Evolutionary conservation across 2,113 vertebrate genomes (phyloP), one percentile per base, ranked within the genome.

Genomic region (Cygnus buccinator): DNA sequence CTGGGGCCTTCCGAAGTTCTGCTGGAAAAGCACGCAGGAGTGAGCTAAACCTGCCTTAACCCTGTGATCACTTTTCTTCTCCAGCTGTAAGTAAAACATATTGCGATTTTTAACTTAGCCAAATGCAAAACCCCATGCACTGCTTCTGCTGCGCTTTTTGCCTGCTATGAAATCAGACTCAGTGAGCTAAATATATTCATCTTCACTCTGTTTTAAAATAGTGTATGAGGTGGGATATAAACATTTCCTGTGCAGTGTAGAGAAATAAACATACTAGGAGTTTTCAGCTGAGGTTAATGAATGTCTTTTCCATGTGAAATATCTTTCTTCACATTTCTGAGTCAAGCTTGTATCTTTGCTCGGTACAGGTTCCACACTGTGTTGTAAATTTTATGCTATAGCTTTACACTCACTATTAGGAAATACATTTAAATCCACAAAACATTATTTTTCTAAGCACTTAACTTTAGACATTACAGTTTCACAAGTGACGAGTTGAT

Each of bases 361-460:
- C 35, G 29, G 62, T 17, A 28, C 21, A 81, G n/a, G 20, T 85
- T 77, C 67, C 79, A 17, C 59, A 35, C 48, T 6, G 4, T 35
- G 63, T 62, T 75, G 8, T 10, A 62, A 74, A 76, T 50, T 89
- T 84, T 93, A 92, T 54, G 14, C 46, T 89, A 29, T 50, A 83
- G 63, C 67, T 95, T 84, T 82, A 72, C 46, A 68, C 43, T 81
- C 16, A 35, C 29, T 90, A 11, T 91, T 95, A 71, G 52, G 66
- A 84, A 89, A 66, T 63, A 67, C 15, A 67, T 87, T 89, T 79
- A 61, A 39, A 84, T 52, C 55, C 39, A 50, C 48, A 62, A 86
- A 93, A 82, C 77, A 44, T 43, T 44, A 20, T 76, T 92, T 82
- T 92, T 89, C 57, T 81, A 75, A 97, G 83, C 71, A 61, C 13